These are phyloP conservation scores for Pilophorus perplexus DNA, from an alignment of 2,888 invertebrate species.

Conservation along the genomic window DNA sequence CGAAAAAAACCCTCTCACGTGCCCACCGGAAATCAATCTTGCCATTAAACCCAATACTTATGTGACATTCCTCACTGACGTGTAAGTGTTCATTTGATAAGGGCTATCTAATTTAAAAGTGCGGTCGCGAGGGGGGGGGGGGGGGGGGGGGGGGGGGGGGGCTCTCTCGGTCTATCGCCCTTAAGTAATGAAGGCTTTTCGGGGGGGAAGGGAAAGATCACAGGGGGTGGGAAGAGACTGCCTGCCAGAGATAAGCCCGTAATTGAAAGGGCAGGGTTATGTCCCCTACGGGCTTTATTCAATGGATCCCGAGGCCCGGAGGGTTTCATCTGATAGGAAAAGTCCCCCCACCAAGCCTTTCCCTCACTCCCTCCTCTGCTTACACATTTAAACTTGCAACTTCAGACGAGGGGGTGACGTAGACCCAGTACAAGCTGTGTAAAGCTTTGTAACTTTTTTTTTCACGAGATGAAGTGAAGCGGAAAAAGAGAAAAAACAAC, in stretches of 20 bases:
- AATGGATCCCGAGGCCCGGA: slow-evolving; percentile 19
- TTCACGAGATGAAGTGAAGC: neutral
- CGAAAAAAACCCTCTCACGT: neutral
- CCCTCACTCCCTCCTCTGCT: slow-evolving; percentile 1
- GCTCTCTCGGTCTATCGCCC: neutral
- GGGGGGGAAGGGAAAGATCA: neutral
- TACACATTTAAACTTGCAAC: slow-evolving; percentile 29
- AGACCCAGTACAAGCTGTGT: neutral
- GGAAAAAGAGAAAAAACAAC: slow-evolving; percentile 4
- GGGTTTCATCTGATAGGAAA: slow-evolving; percentile 39
- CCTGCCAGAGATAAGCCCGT: slow-evolving; percentile 32
- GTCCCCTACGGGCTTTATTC: slow-evolving; percentile 42
- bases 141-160: neutral
- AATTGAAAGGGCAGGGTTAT: slow-evolving; percentile 39
- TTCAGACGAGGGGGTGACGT: neutral
- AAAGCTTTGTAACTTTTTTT: slow-evolving; percentile 21
- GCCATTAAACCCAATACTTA: neutral
- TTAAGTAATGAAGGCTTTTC: slow-evolving; percentile 29
- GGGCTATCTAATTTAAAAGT: neutral
- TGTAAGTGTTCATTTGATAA: neutral
- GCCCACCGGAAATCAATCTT: neutral
- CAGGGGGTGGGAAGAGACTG: slow-evolving; percentile 19
- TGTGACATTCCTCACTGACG: neutral
- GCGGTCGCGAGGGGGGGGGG: neutral
- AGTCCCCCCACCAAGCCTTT: neutral